Conservation (phyloP, 1,140 invertebrate species). For the Mamestra configurata region DNA sequence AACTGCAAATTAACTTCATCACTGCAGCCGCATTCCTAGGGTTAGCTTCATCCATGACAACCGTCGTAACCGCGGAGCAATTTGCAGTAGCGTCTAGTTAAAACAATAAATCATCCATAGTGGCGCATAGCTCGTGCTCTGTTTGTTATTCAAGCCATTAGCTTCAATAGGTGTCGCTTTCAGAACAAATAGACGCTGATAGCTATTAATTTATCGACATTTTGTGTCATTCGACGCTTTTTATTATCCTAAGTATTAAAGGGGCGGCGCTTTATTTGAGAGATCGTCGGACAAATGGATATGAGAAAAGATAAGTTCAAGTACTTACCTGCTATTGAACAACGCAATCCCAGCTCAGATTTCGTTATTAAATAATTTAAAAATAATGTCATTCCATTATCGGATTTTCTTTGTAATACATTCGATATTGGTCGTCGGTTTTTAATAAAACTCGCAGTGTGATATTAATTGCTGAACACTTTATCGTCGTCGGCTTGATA, state of each 20-base stretch:
- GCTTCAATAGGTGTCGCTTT: slow-evolving; percentile 21
- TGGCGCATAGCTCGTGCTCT: slow-evolving; percentile 7
- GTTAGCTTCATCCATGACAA: neutral
- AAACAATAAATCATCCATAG: slow-evolving; percentile 35
- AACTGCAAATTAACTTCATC: slow-evolving; percentile 9
- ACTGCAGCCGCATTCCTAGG: neutral
- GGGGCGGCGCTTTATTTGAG: neutral
- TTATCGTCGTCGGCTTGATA: slow-evolving; percentile 11
- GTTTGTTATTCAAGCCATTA: slow-evolving; percentile 42
- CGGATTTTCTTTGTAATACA: slow-evolving; percentile 21
- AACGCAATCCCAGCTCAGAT: slow-evolving; percentile 10
- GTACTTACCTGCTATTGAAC: slow-evolving; percentile 18
- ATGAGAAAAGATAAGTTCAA: slow-evolving; percentile 43
- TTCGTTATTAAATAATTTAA: slow-evolving; percentile 13
- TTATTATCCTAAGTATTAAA: slow-evolving; percentile 27
- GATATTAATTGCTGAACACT: slow-evolving; percentile 26
- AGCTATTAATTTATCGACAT: slow-evolving; percentile 36
- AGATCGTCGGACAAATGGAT: slow-evolving; percentile 36
- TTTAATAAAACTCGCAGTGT: slow-evolving; percentile 7
- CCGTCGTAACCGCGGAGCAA: neutral
- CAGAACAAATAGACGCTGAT: slow-evolving; percentile 19
- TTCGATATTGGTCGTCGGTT: slow-evolving; percentile 10
- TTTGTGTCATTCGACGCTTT: slow-evolving; percentile 35
- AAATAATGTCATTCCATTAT: slow-evolving; percentile 17
- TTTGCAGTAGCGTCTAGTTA: neutral